Evolutionary conservation across 2,113 vertebrate species (phyloP).

Genomic region (Megaceryle maxima): DNA sequence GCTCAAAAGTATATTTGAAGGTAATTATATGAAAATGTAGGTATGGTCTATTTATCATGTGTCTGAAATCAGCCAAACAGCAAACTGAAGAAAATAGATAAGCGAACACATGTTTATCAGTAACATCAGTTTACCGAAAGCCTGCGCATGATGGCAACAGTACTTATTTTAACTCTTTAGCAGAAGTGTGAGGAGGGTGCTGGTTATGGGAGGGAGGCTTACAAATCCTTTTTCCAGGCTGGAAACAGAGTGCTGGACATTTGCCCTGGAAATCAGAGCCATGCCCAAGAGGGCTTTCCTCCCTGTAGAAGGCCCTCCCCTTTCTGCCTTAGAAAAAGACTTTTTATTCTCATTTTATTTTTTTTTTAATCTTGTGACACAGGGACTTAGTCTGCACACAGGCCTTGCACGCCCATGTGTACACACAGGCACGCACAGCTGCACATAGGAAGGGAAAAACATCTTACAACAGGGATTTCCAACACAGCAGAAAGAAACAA

Average conservation of each 20-base stretch:
- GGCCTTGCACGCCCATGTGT: neutral
- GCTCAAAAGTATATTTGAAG: constrained; percentile 61
- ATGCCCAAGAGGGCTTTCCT: neutral
- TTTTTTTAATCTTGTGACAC: neutral
- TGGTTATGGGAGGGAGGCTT: neutral
- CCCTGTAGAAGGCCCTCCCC: neutral
- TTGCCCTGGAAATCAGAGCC: neutral
- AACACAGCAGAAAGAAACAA: constrained; percentile 59
- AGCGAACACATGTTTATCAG: constrained; percentile 12
- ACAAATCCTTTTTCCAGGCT: neutral
- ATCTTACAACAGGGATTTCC: neutral
- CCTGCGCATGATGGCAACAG: neutral
- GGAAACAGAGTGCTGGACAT: neutral
- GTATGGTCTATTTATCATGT: constrained; percentile 47
- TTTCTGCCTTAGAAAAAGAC: neutral
- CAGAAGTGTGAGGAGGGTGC: neutral
- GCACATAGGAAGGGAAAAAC: neutral
- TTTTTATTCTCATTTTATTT: neutral
- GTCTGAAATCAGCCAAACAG: constrained; percentile 55
- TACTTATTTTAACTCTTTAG: neutral
- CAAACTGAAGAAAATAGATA: constrained; percentile 34
- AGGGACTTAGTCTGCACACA: neutral
- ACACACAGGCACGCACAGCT: neutral
- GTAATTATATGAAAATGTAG: constrained; percentile 42
- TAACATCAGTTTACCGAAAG: neutral